phyloP scores from a whole-genome alignment of 2,888 invertebrate species.

The Holacanthella duospinosa region DNA sequence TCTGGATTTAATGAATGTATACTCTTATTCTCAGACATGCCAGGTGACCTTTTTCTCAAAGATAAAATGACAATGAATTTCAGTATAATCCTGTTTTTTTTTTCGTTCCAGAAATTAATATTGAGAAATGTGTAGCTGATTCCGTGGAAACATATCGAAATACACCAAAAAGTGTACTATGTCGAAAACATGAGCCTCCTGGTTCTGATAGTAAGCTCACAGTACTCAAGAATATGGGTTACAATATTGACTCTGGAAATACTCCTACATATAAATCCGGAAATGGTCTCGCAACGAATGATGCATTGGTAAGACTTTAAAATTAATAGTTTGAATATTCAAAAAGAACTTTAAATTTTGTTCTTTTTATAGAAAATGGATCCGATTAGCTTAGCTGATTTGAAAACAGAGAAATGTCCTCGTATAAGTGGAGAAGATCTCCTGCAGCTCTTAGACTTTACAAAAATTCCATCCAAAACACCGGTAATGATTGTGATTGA shows the following conservation, averaged over 20 bases:
- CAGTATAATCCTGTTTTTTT: neutral
- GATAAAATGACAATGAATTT: neutral
- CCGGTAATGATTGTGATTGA: constrained; percentile 56
- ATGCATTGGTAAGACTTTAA: neutral
- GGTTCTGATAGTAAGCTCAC: neutral
- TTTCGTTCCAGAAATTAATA: constrained; percentile 65
- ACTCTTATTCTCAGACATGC: constrained; percentile 92
- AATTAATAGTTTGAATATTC: neutral
- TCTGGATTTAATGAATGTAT: constrained; percentile 98
- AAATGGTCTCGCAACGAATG: neutral
- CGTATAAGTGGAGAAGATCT: constrained; percentile 78
- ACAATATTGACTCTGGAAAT: too few relatives aligned
- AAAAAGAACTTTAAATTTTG: neutral
- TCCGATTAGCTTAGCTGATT: constrained; percentile 55
- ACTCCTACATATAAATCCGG: too few relatives aligned
- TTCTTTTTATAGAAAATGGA: constrained; percentile 53
- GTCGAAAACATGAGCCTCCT: constrained; percentile 59
- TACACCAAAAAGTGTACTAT: constrained; percentile 80
- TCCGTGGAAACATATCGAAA: constrained; percentile 72
- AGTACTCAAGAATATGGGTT: neutral
- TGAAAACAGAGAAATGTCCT: constrained; percentile 66
- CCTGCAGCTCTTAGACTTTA: constrained; percentile 55
- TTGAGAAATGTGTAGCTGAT: constrained; percentile 80
- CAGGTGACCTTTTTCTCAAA: constrained; percentile 45
- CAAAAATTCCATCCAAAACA: constrained; percentile 39